Base-by-base conservation (phyloP, 2,797 vertebrate genomes). In the Botia almorhae region DNA sequence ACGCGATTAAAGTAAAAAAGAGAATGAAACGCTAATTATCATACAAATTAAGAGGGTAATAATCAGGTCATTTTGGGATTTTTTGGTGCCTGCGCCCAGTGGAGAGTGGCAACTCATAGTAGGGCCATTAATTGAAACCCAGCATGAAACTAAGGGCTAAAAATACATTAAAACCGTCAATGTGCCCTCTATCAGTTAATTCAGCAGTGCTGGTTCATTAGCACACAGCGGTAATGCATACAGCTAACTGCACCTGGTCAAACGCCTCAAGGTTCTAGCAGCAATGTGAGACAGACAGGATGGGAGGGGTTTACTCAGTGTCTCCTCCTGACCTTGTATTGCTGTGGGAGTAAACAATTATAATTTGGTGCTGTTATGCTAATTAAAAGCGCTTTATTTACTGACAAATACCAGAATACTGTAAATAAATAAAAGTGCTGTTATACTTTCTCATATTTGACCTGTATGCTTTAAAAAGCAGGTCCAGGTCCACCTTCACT, bases 1-100 rank as follows among this genome's bases (percentile, higher is more conserved):
- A 81, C 87, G 92, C 91, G 91, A 92, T 91, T 91, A 89, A 77
- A 85, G 81, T 91, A 90, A 92, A 90, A 91, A 13, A 36, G n/a
- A 93, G 93, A 88, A 90, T 89, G 83, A 86, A 89, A 90, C 89
- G 91, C 92, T 93, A 93, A 94, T 95, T 94, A 93, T 93, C 91
- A 91, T 89, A 90, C 87, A 90, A 93, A 94, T 95, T 92, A 92
- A 87, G 88, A 86, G 84, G 87, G 91, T 92, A 93, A 93, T 92
- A 93, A 93, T 93, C 89, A 93, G 92, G 80, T 86, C 81, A 74
- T 74, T 80, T 56, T 73, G 11, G 0, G 3, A 2, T 56, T 74
- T 82, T 80, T 68, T 80, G 88, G 4, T 6, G 86, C 86, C 91
- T 89, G 84, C 78, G 80, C 82, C 91, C 87, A 75, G 83, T 88